Evolutionary conservation across 2,888 invertebrate species (phyloP), one percentile per base, ranked within the genome.

Genomic region (Julus scandinavius): DNA sequence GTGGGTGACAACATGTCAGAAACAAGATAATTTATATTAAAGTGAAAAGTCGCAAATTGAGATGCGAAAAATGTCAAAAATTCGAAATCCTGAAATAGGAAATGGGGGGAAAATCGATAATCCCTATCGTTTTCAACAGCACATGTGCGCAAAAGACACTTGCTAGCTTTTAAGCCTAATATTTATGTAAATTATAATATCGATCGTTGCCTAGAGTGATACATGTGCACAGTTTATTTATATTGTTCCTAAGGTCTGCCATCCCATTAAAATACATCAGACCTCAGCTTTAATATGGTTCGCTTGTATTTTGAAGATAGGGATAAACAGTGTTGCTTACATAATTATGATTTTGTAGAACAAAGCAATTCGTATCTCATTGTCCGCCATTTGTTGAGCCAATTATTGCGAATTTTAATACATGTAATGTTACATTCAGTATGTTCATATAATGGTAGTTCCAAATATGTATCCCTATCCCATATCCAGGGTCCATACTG

Each of bases 141-240:
- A 80, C 80, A 38, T 80, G 80, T 38, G 38, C 15, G 80, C 80
- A 38, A 29, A 38, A 80, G 38, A 38, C 80, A 80, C 13, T 80
- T 80, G 29, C 80, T 38, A 54, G 38, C 80, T 80, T 80, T 80
- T 80, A 29, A 29, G 80, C 80, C 38, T 80, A 80, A 80, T 80
- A 80, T 80, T 80, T 80, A 80, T 80, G 80, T 80, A 80, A 80
- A 80, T 80, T 80, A 80, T 80, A 29, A 38, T 80, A 80, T 80
- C 80, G 80, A 80, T 80, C 38, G 80, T 80, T 38, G 80, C 80
- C 80, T 80, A 11, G 13, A 80, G 80, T 38, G 80, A 13, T 9
- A 29, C 38, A 38, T 80, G 80, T 38, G 29, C 38, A 80, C 80
- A 29, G 80, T 38, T 38, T 11, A 38, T 38, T 80, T 80, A 38